Evolutionary conservation across 2,113 vertebrate genomes (phyloP), one percentile per base, ranked within the genome.

Genomic region (Megaleporinus macrocephalus): DNA sequence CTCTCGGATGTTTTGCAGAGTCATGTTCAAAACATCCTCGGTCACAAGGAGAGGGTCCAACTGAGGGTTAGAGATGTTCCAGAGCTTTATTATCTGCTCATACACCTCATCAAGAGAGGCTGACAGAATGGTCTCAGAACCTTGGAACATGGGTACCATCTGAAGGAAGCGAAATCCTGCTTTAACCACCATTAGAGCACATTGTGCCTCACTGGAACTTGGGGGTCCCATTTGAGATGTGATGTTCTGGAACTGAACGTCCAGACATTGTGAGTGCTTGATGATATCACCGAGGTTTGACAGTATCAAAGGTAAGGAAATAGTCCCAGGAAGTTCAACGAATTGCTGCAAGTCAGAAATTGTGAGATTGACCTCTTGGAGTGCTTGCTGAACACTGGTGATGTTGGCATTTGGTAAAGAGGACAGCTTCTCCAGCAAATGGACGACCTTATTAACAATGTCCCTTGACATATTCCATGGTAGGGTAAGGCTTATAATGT

Each of bases 291-390:
- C 86, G n/a, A 92, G 29, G 5, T 88, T 84, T 29, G 18, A 73
- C 30, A 93, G 24, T 16, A 93, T 73, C n/a, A 85, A 5, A 1
- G 81, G 85, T 3, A 90, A 18, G 62, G 88, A 87, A 22, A 76
- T 74, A 72, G 85, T 84, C 36, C 86, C 84, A n/a, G 76, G 72
- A 9, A 90, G 57, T 16, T 79, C 20, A 27, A 82, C 13, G 22
- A 93, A 59, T 55, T 53, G 24, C 18, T 90, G 75, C 44, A 94
- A 85, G 27, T 94, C 89, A 18, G 53, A 76, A 1, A 91, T 30
- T 6, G 90, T 93, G 30, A 94, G 71, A 79, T 93, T 91, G 49
- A 91, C 87, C 73, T 83, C 81, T 61, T 16, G 44, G 55, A 94
- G 85, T 18, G 86, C 88, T 73, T 89, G 66, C 74, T 92, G 87